phyloP scores from a whole-genome alignment of 2,797 vertebrate genomes.

The Hyperoplus lanceolatus region DNA sequence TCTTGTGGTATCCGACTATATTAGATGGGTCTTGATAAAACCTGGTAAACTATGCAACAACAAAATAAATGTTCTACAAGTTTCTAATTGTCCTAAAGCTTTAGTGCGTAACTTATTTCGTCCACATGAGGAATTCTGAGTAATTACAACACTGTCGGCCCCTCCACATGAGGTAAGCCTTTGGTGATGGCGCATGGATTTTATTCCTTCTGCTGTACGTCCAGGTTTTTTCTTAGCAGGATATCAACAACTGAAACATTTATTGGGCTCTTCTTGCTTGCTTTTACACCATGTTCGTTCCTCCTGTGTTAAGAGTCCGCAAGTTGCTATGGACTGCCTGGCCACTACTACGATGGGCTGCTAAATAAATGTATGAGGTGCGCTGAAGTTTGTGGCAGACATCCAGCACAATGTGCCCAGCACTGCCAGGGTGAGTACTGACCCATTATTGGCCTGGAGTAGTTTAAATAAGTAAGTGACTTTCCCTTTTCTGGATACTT shows the following conservation, averaged over 20 bases:
- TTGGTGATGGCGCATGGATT: no score
- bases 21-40: not conserved
- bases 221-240: no score
- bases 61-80: not conserved
- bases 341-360: constrained; percentile 79
- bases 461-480: not conserved
- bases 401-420: constrained; percentile 65
- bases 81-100: not conserved
- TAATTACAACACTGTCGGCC: no score
- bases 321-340: constrained; percentile 53
- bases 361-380: constrained; percentile 79
- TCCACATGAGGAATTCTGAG: no score
- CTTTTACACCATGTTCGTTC: not conserved
- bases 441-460: not conserved
- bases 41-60: not conserved
- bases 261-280: not conserved
- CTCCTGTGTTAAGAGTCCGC: constrained; percentile 50
- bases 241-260: no score
- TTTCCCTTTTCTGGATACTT: not conserved
- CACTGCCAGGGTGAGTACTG: constrained; percentile 75
- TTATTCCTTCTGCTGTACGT: no score
- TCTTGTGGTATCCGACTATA: not conserved
- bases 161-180: no score
- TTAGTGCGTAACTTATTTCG: no score
- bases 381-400: constrained; percentile 69